These are phyloP conservation scores for Abrostola triplasia DNA, from an alignment of 2,888 invertebrate genomes.

Conservation along the genomic window DNA sequence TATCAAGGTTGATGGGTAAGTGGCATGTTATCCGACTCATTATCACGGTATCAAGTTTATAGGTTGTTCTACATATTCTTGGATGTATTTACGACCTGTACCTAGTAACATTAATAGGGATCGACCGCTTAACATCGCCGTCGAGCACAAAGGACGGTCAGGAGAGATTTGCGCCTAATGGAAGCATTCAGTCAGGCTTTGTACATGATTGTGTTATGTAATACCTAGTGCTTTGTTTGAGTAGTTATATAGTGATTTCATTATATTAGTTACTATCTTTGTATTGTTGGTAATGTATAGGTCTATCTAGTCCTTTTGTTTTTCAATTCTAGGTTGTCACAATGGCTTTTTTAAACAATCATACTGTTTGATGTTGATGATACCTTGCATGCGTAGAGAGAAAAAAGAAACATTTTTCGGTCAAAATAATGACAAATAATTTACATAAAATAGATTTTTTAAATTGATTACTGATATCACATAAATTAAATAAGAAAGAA, in stretches of 20 bases:
- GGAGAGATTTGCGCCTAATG: slow-evolving; percentile 38
- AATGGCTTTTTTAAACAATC: too few relatives aligned
- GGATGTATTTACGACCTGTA: slow-evolving; percentile 25
- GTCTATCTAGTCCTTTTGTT: neutral
- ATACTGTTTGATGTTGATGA: too few relatives aligned
- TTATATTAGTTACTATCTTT: slow-evolving; percentile 13
- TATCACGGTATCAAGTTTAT: slow-evolving; percentile 36
- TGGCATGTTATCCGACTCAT: slow-evolving; percentile 19
- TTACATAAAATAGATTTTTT: neutral
- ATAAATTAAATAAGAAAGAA: neutral
- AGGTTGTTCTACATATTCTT: slow-evolving; percentile 17
- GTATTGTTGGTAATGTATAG: neutral
- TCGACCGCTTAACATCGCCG: slow-evolving; percentile 31
- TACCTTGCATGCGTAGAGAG: too few relatives aligned
- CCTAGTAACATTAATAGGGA: slow-evolving; percentile 42
- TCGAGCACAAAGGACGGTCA: slow-evolving; percentile 31
- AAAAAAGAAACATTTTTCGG: too few relatives aligned
- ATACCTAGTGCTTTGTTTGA: slow-evolving; percentile 19
- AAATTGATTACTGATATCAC: too few relatives aligned
- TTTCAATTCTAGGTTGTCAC: neutral
- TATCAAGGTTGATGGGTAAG: slow-evolving; percentile 28
- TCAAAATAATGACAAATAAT: too few relatives aligned
- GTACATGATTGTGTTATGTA: slow-evolving; percentile 8
- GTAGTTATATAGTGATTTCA: slow-evolving; percentile 8
- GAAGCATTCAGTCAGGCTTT: slow-evolving; percentile 36